A percentile compares a stretch with the other conserved stretches of the same genome.
These are phyloP conservation scores for Cyprinella venusta DNA, from an alignment of 2,797 vertebrate genomes.

Conservation along the genomic window DNA sequence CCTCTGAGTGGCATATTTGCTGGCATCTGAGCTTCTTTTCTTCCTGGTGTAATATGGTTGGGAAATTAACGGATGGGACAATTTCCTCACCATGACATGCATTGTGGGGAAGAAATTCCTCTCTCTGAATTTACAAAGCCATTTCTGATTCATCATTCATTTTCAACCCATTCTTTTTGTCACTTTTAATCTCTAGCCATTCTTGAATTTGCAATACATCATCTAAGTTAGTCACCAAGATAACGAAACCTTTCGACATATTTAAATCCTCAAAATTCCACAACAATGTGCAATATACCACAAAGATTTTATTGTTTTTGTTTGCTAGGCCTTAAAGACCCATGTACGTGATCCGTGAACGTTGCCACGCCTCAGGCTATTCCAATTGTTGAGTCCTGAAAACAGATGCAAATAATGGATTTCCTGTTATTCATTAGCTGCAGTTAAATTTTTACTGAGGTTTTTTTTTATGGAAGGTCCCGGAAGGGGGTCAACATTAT, in stretches of 20 bases:
- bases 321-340: not conserved
- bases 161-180: not conserved
- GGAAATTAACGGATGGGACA: not conserved
- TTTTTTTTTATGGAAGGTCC: slow-evolving; percentile 19
- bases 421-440: slow-evolving; percentile 35
- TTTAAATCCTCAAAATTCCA: not conserved
- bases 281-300: not conserved
- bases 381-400: slow-evolving; percentile 12
- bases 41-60: not conserved
- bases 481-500: not conserved
- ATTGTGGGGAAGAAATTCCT: not conserved
- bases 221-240: not conserved
- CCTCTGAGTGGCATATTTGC: slow-evolving; percentile 3
- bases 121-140: not conserved
- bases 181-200: not conserved
- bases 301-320: not conserved
- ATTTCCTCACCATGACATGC: not conserved
- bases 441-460: slow-evolving; percentile 3
- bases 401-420: slow-evolving; percentile 26
- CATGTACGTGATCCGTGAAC: not conserved
- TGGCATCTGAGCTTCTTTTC: not conserved
- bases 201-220: slow-evolving; percentile 6
- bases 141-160: not conserved
- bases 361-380: not conserved
- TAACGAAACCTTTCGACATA: not conserved